A percentile compares a stretch with the other conserved stretches of the same genome.
These are phyloP conservation scores for Sphecodes monilicornis DNA, from an alignment of 2,888 invertebrate genomes.

Conservation along the genomic window DNA sequence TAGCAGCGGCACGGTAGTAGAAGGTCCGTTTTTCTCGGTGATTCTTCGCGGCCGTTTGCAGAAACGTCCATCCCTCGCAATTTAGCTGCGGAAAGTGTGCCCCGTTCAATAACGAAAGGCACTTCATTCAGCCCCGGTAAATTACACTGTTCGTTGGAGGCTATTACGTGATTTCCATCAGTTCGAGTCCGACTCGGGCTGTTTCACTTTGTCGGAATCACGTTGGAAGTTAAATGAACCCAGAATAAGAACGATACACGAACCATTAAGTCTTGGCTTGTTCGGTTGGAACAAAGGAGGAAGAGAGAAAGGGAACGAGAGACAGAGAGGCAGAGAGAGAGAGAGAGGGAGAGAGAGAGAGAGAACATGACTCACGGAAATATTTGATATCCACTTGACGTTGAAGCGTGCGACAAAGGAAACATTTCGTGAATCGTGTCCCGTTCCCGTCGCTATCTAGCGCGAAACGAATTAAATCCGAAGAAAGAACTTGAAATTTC, in stretches of 20 bases:
- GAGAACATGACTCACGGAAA: constrained; percentile 1
- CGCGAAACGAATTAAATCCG: background rate
- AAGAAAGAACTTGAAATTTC: background rate
- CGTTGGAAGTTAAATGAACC: constrained; percentile 35
- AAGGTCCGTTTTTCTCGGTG: background rate
- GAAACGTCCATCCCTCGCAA: constrained; percentile 8
- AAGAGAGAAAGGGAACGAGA: background rate
- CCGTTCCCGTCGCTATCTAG: background rate
- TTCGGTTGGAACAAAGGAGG: background rate
- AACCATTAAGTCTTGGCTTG: constrained; percentile 34
- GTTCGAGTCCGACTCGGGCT: constrained; percentile 15
- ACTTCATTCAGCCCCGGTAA: constrained; percentile 8
- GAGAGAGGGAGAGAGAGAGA: too few relatives aligned
- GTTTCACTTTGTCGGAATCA: constrained; percentile 12
- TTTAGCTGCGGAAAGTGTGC: constrained; percentile 16
- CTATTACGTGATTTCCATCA: constrained; percentile 26
- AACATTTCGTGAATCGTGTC: constrained; percentile 10
- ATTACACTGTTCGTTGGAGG: constrained; percentile 18
- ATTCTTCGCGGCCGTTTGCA: constrained; percentile 12
- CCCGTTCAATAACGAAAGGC: constrained; percentile 24
- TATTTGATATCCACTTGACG: constrained; percentile 28
- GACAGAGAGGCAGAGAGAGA: background rate
- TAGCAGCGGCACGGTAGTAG: background rate
- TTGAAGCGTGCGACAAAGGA: constrained; percentile 2
- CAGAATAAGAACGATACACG: constrained; percentile 25